Evolutionary conservation across 1,140 invertebrate species (phyloP).

Genomic region (Neocloeon triangulifer): DNA sequence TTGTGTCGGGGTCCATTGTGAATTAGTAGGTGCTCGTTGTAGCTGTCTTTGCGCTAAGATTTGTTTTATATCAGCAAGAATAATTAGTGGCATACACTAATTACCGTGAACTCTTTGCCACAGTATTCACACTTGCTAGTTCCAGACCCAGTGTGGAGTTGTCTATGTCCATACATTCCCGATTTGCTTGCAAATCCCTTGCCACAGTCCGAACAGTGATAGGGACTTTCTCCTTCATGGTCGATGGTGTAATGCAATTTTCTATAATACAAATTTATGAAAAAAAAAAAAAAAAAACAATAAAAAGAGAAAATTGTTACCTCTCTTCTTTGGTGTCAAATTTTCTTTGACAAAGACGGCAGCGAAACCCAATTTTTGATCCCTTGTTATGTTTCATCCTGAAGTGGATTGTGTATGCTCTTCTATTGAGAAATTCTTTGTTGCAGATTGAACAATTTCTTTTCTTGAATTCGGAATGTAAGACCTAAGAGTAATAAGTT

Average conservation of each 20-base stretch:
- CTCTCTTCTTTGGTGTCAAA: slow-evolving; percentile 12
- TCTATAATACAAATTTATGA: slow-evolving; percentile 1
- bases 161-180: slow-evolving; percentile 13
- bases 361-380: slow-evolving; percentile 11
- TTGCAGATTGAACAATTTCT: slow-evolving; percentile 10
- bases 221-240: slow-evolving; percentile 11
- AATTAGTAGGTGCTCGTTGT: slow-evolving; percentile 26
- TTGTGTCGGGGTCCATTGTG: slow-evolving; percentile 26
- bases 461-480: slow-evolving; percentile 5
- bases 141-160: slow-evolving; percentile 11
- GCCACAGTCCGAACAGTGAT: slow-evolving; percentile 10
- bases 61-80: neutral
- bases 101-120: slow-evolving; percentile 11
- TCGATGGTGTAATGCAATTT: slow-evolving; percentile 11
- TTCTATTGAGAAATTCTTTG: slow-evolving; percentile 9
- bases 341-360: slow-evolving; percentile 10
- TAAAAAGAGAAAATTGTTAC: slow-evolving; percentile 4
- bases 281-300: slow-evolving; percentile 3
- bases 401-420: slow-evolving; percentile 10
- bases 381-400: slow-evolving; percentile 10
- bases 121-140: slow-evolving; percentile 11
- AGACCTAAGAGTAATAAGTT: slow-evolving; percentile 9
- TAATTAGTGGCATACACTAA: neutral
- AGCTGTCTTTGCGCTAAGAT: slow-evolving; percentile 27
- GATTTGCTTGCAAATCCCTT: slow-evolving; percentile 14